These are phyloP conservation scores for Drosophila sordidula DNA, from an alignment of 2,888 invertebrate species.

Conservation along the genomic window DNA sequence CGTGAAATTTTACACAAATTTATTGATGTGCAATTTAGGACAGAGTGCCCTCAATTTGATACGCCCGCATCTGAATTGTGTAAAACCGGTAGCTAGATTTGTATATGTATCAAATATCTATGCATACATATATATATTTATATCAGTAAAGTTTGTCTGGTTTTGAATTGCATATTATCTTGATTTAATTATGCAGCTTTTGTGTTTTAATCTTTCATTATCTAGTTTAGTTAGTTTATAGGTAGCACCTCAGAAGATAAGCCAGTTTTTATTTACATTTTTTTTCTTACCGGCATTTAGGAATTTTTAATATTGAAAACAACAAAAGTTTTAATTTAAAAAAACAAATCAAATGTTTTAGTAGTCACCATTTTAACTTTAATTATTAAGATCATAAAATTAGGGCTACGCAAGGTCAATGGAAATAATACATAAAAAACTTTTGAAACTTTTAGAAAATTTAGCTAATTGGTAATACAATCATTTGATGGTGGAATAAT, in stretches of 20 bases:
- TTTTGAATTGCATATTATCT: constrained; percentile 29
- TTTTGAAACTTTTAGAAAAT: not conserved
- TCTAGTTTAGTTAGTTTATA: constrained; percentile 23
- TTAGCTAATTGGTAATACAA: constrained; percentile 12
- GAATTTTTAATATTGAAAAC: constrained; percentile 26
- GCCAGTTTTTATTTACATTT: constrained; percentile 17
- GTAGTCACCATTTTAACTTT: constrained; percentile 11
- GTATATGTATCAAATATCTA: not conserved
- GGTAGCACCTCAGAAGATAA: constrained; percentile 8
- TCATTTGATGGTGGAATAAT: too few relatives aligned
- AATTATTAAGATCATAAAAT: constrained; percentile 8
- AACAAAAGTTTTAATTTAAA: constrained; percentile 56
- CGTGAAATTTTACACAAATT: constrained; percentile 45
- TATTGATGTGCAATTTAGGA: constrained; percentile 54
- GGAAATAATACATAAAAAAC: not conserved
- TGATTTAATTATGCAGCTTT: constrained; percentile 22
- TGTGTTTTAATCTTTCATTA: constrained; percentile 16
- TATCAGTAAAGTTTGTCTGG: not conserved
- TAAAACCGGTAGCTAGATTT: constrained; percentile 38
- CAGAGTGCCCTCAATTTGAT: constrained; percentile 4
- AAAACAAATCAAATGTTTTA: constrained; percentile 32
- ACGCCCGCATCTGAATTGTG: not conserved
- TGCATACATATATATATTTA: not conserved
- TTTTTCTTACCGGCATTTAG: constrained; percentile 12
- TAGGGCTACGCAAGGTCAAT: constrained; percentile 19